phyloP scores from a whole-genome alignment of 2,888 invertebrate species.

The Tuta absoluta region DNA sequence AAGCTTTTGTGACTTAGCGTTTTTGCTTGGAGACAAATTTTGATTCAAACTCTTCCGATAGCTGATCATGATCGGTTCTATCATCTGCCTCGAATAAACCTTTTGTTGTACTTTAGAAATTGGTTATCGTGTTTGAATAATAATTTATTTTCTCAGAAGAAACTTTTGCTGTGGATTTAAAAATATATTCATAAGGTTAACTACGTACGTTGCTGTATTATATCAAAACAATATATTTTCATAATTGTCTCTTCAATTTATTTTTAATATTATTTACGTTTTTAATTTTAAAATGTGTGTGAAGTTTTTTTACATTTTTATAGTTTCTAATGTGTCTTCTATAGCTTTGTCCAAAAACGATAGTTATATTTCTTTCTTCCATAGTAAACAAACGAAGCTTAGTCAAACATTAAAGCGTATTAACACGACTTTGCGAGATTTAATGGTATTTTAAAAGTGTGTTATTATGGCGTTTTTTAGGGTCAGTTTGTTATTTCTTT shows the following conservation, averaged over 20 bases:
- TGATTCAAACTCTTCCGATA: slow-evolving; percentile 3
- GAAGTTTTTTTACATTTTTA: neutral
- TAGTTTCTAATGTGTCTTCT: neutral
- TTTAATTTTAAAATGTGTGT: neutral
- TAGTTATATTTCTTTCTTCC: slow-evolving; percentile 18
- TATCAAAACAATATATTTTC: too few relatives aligned
- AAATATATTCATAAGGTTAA: too few relatives aligned
- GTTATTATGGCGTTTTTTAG: slow-evolving; percentile 28
- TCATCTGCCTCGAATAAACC: neutral
- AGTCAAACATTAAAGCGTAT: slow-evolving; percentile 49
- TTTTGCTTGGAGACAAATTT: slow-evolving; percentile 21
- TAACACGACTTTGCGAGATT: slow-evolving; percentile 60
- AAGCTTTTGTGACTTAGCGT: slow-evolving; percentile 12
- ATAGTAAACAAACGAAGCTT: slow-evolving; percentile 42
- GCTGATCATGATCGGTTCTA: slow-evolving; percentile 6
- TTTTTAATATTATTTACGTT: neutral
- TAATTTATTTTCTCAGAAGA: too few relatives aligned
- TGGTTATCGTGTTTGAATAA: neutral
- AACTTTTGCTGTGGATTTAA: too few relatives aligned
- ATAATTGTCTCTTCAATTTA: too few relatives aligned
- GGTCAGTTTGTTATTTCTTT: slow-evolving; percentile 31
- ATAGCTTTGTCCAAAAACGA: slow-evolving; percentile 8
- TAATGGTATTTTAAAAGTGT: slow-evolving; percentile 50
- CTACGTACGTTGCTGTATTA: too few relatives aligned
- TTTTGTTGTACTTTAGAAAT: neutral